Evolutionary conservation across 2,888 invertebrate genomes (phyloP).

Genomic region (Cabera pusaria): DNA sequence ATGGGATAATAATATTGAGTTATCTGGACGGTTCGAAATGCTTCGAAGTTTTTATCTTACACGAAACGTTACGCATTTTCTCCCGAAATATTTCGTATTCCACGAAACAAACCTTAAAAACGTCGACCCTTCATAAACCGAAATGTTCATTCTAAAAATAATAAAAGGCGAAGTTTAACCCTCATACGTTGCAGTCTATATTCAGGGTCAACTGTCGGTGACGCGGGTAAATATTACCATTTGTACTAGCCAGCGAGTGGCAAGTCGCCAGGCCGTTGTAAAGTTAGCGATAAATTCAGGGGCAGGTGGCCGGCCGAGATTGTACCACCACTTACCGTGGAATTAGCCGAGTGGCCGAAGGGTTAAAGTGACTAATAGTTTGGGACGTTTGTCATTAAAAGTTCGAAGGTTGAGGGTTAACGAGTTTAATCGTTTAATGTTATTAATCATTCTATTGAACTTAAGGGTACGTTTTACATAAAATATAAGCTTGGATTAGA

Average conservation of each 20-base stretch:
- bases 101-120: neutral
- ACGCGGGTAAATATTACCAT: constrained; percentile 20
- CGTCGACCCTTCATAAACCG: constrained; percentile 5
- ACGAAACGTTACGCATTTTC: too few species aligned
- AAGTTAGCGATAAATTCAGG: constrained; percentile 52
- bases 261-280: constrained; percentile 59
- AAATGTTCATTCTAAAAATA: constrained; percentile 13
- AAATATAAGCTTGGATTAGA: too few species aligned
- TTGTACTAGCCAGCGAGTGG: constrained; percentile 39
- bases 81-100: neutral
- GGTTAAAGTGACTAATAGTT: constrained; percentile 18
- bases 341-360: constrained; percentile 17
- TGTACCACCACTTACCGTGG: constrained; percentile 21
- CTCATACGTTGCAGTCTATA: constrained; percentile 21
- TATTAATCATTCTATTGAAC: constrained; percentile 7
- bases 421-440: constrained; percentile 3
- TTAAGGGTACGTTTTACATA: too few species aligned
- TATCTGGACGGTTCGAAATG: too few species aligned
- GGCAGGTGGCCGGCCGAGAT: constrained; percentile 47
- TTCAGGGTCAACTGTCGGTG: constrained; percentile 23
- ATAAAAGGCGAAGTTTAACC: constrained; percentile 12
- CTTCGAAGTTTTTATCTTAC: too few species aligned
- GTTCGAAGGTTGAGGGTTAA: constrained; percentile 14
- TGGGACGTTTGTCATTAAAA: constrained; percentile 16
- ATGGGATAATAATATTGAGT: too few species aligned